These are phyloP conservation scores for Phoeniculus purpureus DNA, from an alignment of 2,797 vertebrate species.

Conservation along the genomic window DNA sequence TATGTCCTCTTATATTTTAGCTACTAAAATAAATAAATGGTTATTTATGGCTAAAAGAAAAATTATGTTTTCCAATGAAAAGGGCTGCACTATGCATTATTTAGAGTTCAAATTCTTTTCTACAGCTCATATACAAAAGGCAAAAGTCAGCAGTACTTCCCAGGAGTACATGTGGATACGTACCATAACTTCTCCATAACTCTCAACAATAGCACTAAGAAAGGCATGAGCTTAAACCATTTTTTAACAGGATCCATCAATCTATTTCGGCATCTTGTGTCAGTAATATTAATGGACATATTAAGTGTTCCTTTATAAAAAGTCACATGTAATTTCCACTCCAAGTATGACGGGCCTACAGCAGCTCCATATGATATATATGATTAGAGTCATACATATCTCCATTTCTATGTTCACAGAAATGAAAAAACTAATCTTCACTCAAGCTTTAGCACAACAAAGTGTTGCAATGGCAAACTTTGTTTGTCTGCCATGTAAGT, in stretches of 20 bases:
- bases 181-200: neutral
- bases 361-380: neutral
- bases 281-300: neutral
- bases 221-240: neutral
- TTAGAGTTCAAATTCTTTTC: neutral
- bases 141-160: neutral
- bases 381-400: neutral
- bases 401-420: neutral
- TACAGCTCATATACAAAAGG: neutral
- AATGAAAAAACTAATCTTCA: neutral
- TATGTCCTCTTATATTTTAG: neutral
- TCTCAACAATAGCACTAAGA: neutral
- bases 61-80: neutral
- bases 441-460: neutral
- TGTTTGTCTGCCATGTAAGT: neutral
- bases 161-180: neutral
- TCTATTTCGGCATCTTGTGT: neutral
- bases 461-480: neutral
- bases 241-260: neutral
- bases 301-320: neutral
- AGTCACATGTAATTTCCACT: neutral
- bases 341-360: neutral
- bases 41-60: neutral
- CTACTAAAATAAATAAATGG: neutral
- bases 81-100: neutral